These are phyloP conservation scores for Sminthurinus aureus DNA, from an alignment of 2,888 invertebrate genomes.

Conservation along the genomic window DNA sequence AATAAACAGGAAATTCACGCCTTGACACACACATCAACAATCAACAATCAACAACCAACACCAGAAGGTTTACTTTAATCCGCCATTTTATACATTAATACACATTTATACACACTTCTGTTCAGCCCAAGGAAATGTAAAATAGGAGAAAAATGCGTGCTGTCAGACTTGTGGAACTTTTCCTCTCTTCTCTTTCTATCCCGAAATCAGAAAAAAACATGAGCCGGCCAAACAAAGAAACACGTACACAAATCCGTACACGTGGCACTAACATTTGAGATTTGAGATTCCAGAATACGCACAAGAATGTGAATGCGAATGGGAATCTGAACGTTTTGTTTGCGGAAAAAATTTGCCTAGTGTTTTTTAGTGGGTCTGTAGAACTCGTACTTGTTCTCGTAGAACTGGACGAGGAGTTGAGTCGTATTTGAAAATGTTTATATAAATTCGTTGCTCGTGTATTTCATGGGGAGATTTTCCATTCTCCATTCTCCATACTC, in stretches of 20 bases:
- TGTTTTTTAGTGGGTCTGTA: not conserved
- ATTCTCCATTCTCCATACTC: too few species aligned
- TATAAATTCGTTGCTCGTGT: too few species aligned
- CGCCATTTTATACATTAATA: not conserved
- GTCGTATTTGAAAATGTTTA: too few species aligned
- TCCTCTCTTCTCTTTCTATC: not conserved
- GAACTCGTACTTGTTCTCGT: too few species aligned
- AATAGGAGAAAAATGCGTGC: not conserved
- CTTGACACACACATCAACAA: too few species aligned
- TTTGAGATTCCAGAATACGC: not conserved
- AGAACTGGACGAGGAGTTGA: too few species aligned
- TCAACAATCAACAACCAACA: too few species aligned
- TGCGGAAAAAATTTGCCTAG: slow-evolving; percentile 3
- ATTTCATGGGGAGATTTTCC: too few species aligned
- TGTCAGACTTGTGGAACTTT: not conserved
- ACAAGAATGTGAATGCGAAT: too few species aligned
- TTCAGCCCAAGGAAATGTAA: too few species aligned
- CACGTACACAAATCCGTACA: slow-evolving; percentile 1
- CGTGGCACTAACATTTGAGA: slow-evolving; percentile 20
- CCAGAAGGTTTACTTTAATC: not conserved
- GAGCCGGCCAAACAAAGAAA: not conserved
- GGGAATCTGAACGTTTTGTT: slow-evolving; percentile 1
- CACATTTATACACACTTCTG: too few species aligned
- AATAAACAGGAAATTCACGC: too few species aligned
- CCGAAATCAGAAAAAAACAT: not conserved